These are phyloP conservation scores for Apostichopus californicus DNA, from an alignment of 35 echinoderm and acorn worm species.

Conservation along the genomic window DNA sequence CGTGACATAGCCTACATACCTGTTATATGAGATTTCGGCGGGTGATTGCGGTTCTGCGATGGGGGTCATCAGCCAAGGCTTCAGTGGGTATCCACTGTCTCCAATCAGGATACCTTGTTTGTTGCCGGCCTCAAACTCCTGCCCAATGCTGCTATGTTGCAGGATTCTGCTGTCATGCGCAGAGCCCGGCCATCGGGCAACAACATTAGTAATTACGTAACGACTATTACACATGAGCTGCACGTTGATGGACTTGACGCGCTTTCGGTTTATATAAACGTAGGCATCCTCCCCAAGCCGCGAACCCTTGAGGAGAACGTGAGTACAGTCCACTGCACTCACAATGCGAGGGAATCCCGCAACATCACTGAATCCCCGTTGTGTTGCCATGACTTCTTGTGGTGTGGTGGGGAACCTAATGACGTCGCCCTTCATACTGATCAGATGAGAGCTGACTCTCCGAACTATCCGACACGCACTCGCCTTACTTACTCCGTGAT, in stretches of 20 bases:
- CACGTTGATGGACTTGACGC: not conserved
- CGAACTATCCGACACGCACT: too few species aligned
- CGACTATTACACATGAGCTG: not conserved
- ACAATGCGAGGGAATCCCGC: too few species aligned
- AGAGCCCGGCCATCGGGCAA: slow-evolving; percentile 29
- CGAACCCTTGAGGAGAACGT: slow-evolving; percentile 17
- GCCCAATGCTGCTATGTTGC: slow-evolving; percentile 7
- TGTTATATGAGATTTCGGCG: not conserved
- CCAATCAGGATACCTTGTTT: slow-evolving; percentile 25
- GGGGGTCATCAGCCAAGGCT: slow-evolving; percentile 19
- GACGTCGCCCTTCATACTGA: not conserved
- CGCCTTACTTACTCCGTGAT: not conserved
- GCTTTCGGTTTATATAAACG: slow-evolving; percentile 16
- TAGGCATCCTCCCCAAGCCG: slow-evolving; percentile 11
- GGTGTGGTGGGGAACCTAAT: not conserved
- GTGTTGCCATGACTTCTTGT: too few species aligned
- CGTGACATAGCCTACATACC: too few species aligned
- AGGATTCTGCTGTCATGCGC: slow-evolving; percentile 13
- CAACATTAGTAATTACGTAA: not conserved
- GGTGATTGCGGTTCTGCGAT: slow-evolving; percentile 3
- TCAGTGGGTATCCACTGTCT: slow-evolving; percentile 20
- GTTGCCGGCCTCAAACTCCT: not conserved
- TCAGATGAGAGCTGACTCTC: not conserved
- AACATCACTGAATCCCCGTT: too few species aligned
- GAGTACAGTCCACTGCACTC: too few species aligned